Evolutionary conservation across 92 coral and sea anemone species (phyloP).

Genomic region (Zoanthus sansibaricus): DNA sequence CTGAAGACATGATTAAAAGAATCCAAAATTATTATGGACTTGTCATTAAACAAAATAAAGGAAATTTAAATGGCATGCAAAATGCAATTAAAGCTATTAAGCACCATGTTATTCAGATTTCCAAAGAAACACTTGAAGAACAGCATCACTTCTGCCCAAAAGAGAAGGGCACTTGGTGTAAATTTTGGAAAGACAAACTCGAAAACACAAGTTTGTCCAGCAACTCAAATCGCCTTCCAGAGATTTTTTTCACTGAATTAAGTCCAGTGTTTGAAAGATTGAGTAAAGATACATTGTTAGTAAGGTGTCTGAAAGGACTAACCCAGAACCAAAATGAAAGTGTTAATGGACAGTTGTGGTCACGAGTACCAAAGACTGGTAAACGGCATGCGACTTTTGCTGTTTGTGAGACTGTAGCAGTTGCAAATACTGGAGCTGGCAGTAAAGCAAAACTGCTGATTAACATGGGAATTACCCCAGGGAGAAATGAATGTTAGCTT

Average conservation of each 20-base stretch:
- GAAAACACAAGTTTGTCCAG: constrained; percentile 24
- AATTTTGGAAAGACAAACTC: constrained; percentile 58
- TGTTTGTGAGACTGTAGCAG: constrained; percentile 61
- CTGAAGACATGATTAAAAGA: constrained; percentile 24
- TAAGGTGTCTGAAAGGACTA: constrained; percentile 60
- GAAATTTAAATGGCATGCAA: constrained; percentile 44
- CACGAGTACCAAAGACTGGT: constrained; percentile 64
- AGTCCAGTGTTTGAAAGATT: constrained; percentile 43
- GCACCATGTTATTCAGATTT: not conserved
- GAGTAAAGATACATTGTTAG: constrained; percentile 36
- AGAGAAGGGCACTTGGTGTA: constrained; percentile 62
- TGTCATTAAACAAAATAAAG: constrained; percentile 41
- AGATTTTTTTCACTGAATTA: constrained; percentile 48
- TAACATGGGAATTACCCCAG: constrained; percentile 52
- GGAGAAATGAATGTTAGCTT: constrained; percentile 52
- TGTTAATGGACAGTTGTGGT: constrained; percentile 74
- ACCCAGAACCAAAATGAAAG: constrained; percentile 77
- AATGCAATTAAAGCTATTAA: constrained; percentile 43
- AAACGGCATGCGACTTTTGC: constrained; percentile 57
- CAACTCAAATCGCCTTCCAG: constrained; percentile 38
- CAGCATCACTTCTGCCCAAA: constrained; percentile 7
- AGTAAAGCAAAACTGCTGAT: constrained; percentile 69
- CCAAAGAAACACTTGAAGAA: constrained; percentile 8
- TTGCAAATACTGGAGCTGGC: constrained; percentile 71
- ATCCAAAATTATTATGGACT: constrained; percentile 46